phyloP scores from a whole-genome alignment of 2,888 invertebrate genomes.

The Syrphus vitripennis region DNA sequence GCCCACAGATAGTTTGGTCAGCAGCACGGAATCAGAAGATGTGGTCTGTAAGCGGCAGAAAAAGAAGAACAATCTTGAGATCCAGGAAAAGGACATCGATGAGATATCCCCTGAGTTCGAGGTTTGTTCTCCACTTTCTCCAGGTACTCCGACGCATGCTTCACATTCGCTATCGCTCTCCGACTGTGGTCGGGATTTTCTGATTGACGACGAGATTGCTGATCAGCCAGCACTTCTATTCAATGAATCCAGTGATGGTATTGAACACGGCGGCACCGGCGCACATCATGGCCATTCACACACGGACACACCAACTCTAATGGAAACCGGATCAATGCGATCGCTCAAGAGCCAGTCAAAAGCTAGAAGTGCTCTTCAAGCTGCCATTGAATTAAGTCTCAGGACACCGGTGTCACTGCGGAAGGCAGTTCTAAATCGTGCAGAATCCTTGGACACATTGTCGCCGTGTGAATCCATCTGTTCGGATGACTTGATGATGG shows the following conservation, averaged over 20 bases:
- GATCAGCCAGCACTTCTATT: slow-evolving; percentile 93
- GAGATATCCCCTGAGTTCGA: slow-evolving; percentile 81
- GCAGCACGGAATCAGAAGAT: slow-evolving; percentile 80
- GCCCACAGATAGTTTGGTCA: slow-evolving; percentile 89
- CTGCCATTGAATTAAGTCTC: slow-evolving; percentile 80
- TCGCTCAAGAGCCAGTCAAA: slow-evolving; percentile 77
- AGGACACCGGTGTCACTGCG: slow-evolving; percentile 79
- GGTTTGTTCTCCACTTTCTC: slow-evolving; percentile 83
- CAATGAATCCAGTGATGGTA: slow-evolving; percentile 82
- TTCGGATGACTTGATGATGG: slow-evolving; percentile 94
- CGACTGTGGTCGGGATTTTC: slow-evolving; percentile 88
- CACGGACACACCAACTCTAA: slow-evolving; percentile 81
- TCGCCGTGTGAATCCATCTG: slow-evolving; percentile 92
- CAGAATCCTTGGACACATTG: slow-evolving; percentile 89
- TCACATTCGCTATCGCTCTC: slow-evolving; percentile 91
- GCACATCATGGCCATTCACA: slow-evolving; percentile 81
- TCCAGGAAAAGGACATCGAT: slow-evolving; percentile 81
- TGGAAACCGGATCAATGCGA: slow-evolving; percentile 80
- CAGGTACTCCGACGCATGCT: slow-evolving; percentile 90
- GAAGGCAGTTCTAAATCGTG: slow-evolving; percentile 82
- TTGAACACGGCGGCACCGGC: slow-evolving; percentile 75
- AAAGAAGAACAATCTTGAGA: slow-evolving; percentile 80
- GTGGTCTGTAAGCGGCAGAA: slow-evolving; percentile 78
- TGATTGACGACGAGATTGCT: slow-evolving; percentile 94
- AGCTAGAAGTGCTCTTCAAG: slow-evolving; percentile 78